Percentiles rank a stretch among this genome's conserved stretches.
phyloP scores from a whole-genome alignment of 2,113 vertebrate species.

The Emberiza fucata region DNA sequence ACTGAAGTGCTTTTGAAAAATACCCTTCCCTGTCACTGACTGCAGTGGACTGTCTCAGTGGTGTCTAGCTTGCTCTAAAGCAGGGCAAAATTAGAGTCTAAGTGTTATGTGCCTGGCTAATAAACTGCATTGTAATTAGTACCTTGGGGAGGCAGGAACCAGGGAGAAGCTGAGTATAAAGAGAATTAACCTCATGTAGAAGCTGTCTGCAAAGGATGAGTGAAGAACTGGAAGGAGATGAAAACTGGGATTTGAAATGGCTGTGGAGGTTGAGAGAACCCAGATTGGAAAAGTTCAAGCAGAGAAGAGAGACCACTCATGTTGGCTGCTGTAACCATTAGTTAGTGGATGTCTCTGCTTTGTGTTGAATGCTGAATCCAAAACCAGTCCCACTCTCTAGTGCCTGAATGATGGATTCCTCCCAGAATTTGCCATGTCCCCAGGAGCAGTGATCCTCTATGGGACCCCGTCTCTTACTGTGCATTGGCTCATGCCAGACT shows the following conservation, averaged over 20 bases:
- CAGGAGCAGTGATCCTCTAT: not conserved
- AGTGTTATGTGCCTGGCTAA: not conserved
- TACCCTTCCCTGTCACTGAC: not conserved
- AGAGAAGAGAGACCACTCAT: fast-evolving
- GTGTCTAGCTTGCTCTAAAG: not conserved
- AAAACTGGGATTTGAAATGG: not conserved
- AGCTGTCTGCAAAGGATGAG: not conserved
- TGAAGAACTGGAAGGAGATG: not conserved
- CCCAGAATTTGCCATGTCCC: not conserved
- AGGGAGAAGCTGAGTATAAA: not conserved
- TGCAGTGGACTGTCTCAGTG: not conserved
- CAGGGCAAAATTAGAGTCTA: not conserved
- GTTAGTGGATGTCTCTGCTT: not conserved
- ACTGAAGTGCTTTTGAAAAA: conserved; percentile 4
- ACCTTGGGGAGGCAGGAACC: not conserved
- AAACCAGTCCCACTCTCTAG: not conserved
- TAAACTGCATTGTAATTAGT: conserved; percentile 29
- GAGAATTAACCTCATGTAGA: not conserved
- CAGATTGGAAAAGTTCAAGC: not conserved
- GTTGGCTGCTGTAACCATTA: not conserved
- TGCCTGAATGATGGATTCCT: not conserved
- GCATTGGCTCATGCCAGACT: not conserved
- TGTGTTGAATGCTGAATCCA: not conserved
- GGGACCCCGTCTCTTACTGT: not conserved
- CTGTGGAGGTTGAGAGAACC: not conserved